These are phyloP conservation scores for Oryzias javanicus DNA, from an alignment of 2,113 vertebrate genomes.

Conservation along the genomic window DNA sequence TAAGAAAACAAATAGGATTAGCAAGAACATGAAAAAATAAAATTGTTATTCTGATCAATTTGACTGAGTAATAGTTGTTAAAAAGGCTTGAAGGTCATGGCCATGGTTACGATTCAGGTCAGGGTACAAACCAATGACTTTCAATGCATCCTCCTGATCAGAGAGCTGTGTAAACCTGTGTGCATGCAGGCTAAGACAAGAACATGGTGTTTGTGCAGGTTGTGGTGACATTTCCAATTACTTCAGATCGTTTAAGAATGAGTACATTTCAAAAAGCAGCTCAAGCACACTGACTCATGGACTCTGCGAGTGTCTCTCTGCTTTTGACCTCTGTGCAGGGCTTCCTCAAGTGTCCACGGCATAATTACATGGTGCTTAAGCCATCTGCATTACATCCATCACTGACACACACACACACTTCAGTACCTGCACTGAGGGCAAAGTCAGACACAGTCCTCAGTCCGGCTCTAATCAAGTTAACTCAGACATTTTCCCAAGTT, in stretches of 20 bases:
- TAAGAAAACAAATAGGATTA: no score
- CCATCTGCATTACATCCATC: slow-evolving; percentile 74
- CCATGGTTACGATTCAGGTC: no score
- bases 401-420: slow-evolving; percentile 59
- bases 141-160: no score
- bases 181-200: slow-evolving; percentile 12
- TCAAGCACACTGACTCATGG: slow-evolving; percentile 7
- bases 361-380: slow-evolving; percentile 67
- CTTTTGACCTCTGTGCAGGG: slow-evolving; percentile 59
- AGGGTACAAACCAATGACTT: no score
- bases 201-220: slow-evolving; percentile 5
- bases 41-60: no score
- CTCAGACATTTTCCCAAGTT: slow-evolving; percentile 51
- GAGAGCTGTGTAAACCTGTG: no score
- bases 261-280: slow-evolving; percentile 33
- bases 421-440: slow-evolving; percentile 39
- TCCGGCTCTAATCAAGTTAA: slow-evolving; percentile 52
- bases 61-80: no score
- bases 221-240: slow-evolving; percentile 31
- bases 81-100: no score
- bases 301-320: slow-evolving; percentile 17
- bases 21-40: no score
- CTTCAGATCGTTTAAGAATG: slow-evolving; percentile 35
- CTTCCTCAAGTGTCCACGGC: slow-evolving; percentile 66
- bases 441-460: slow-evolving; percentile 28